These are phyloP conservation scores for Catharus bicknelli DNA, from an alignment of 2,113 vertebrate species.

Conservation along the genomic window DNA sequence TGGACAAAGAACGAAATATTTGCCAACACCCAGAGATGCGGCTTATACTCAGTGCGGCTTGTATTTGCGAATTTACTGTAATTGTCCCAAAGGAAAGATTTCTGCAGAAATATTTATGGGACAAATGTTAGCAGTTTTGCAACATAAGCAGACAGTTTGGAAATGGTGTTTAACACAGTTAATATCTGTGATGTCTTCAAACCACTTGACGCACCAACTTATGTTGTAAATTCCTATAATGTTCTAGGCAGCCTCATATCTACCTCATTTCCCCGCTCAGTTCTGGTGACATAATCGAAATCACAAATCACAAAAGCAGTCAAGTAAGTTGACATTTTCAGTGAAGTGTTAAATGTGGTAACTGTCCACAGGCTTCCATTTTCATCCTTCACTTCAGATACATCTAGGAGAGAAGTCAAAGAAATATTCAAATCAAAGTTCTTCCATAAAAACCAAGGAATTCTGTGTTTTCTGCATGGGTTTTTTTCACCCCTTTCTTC, in stretches of 20 bases:
- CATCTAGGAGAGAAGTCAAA: slow-evolving; percentile 62
- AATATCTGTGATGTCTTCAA: background rate
- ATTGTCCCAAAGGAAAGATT: background rate
- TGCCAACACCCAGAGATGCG: too few relatives aligned
- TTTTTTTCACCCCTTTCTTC: background rate
- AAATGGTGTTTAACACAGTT: background rate
- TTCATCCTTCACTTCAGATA: slow-evolving; percentile 66
- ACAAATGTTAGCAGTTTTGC: background rate
- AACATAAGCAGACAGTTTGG: background rate
- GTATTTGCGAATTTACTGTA: too few relatives aligned
- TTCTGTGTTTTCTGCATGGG: background rate
- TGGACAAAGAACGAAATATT: too few relatives aligned
- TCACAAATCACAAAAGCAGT: slow-evolving; percentile 76
- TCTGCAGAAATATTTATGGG: background rate
- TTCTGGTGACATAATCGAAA: slow-evolving; percentile 71
- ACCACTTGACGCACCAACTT: background rate
- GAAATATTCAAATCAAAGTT: background rate
- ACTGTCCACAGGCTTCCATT: slow-evolving; percentile 74
- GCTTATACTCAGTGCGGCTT: too few relatives aligned
- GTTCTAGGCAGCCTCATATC: background rate
- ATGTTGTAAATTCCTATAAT: background rate
- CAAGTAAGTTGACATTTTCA: slow-evolving; percentile 81
- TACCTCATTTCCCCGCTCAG: slow-evolving; percentile 75
- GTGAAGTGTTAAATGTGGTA: slow-evolving; percentile 74
- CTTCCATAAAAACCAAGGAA: background rate